phyloP scores from a whole-genome alignment of 2,113 vertebrate genomes.

The Ploceus nigricollis region DNA sequence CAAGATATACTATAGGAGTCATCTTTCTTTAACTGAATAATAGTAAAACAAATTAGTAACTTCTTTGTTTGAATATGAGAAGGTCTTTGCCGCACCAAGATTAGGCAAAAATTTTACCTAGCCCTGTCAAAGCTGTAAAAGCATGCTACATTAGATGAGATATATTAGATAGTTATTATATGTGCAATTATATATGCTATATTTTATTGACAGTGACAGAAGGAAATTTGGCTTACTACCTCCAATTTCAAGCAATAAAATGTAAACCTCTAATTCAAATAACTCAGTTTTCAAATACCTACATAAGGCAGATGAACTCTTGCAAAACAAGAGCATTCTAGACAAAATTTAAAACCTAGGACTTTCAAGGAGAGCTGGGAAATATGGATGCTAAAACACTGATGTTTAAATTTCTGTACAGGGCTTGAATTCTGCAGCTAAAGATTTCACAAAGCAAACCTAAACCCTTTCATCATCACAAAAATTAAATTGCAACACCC shows the following conservation, averaged over 20 bases:
- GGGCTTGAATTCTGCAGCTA: not conserved
- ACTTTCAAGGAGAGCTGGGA: not conserved
- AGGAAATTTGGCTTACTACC: not conserved
- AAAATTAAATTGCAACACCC: not conserved
- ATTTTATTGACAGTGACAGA: not conserved
- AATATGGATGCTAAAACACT: not conserved
- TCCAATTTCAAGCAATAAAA: not conserved
- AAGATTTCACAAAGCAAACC: not conserved
- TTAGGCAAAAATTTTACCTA: not conserved
- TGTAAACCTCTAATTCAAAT: not conserved
- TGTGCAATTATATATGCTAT: not conserved
- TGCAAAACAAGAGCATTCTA: not conserved
- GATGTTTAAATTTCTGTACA: accelerated
- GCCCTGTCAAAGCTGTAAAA: not conserved
- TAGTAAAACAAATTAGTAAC: not conserved
- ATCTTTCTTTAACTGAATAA: not conserved
- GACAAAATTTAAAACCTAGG: not conserved
- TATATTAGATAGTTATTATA: not conserved
- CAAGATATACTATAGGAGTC: not conserved
- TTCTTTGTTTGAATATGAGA: not conserved
- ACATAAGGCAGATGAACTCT: not conserved
- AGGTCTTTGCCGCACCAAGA: not conserved
- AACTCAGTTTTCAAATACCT: not conserved
- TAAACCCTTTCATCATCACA: not conserved
- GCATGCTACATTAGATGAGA: not conserved